These are phyloP conservation scores for Conistra vaccinii DNA, from an alignment of 2,888 invertebrate species.

Conservation along the genomic window DNA sequence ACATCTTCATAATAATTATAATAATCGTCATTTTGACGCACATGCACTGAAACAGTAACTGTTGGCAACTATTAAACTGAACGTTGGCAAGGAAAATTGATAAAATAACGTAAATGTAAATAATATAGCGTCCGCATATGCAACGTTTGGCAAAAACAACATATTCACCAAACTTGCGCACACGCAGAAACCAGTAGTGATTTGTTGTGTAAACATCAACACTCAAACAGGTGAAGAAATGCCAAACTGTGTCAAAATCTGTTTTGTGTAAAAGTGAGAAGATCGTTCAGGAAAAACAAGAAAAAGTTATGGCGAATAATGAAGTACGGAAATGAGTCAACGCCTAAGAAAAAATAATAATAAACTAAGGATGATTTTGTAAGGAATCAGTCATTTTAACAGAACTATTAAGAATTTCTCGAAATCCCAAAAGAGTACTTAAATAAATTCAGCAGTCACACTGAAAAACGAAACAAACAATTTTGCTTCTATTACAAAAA, in stretches of 20 bases:
- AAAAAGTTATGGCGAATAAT: not conserved
- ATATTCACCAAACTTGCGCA: slow-evolving; percentile 61
- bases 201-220: slow-evolving; percentile 48
- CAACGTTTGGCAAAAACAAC: slow-evolving; percentile 77
- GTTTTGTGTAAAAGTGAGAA: slow-evolving; percentile 14
- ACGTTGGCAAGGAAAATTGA: slow-evolving; percentile 70
- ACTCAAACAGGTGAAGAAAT: slow-evolving; percentile 30
- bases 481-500: not conserved
- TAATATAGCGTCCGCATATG: slow-evolving; percentile 61
- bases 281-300: not conserved
- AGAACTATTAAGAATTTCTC: not conserved
- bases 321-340: not conserved
- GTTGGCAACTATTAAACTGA: slow-evolving; percentile 58
- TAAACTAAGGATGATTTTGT: not conserved
- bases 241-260: slow-evolving; percentile 32
- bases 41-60: slow-evolving; percentile 43
- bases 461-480: not conserved
- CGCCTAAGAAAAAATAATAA: not conserved
- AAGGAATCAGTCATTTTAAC: not conserved
- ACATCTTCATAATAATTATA: slow-evolving; percentile 18
- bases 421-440: not conserved
- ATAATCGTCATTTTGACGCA: slow-evolving; percentile 59
- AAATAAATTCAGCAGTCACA: slow-evolving; percentile 5
- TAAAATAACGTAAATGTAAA: slow-evolving; percentile 68
- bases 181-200: slow-evolving; percentile 29